Evolutionary conservation across 2,888 invertebrate species (phyloP).

Genomic region (Drosophila histrio): DNA sequence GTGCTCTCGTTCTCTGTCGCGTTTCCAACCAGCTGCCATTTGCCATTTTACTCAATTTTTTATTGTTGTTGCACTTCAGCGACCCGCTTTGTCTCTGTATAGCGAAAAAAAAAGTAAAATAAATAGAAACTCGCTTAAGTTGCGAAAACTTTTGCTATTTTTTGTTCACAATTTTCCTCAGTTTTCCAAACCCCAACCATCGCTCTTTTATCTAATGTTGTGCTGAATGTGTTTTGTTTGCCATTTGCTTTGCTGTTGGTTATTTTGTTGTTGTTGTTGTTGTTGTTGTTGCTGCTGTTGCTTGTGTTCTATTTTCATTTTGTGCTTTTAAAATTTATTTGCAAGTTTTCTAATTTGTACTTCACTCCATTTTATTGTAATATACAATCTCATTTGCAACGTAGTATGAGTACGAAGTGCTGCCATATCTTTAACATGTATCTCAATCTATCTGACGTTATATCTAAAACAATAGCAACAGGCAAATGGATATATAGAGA

Average conservation of each 20-base stretch:
- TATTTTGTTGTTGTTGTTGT: constrained; percentile 15
- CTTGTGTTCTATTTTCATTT: constrained; percentile 55
- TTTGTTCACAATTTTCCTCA: constrained; percentile 40
- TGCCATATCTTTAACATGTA: constrained; percentile 52
- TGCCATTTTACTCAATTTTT: constrained; percentile 78
- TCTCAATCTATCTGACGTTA: constrained; percentile 49
- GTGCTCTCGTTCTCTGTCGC: constrained; percentile 5
- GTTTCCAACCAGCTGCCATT: constrained; percentile 62
- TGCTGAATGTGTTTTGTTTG: constrained; percentile 71
- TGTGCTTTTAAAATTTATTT: constrained; percentile 77
- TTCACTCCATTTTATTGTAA: constrained; percentile 81
- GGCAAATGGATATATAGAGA: neutral
- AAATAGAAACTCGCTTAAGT: constrained; percentile 67
- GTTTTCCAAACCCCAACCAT: constrained; percentile 4
- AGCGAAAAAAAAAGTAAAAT: constrained; percentile 20
- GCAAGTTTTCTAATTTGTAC: constrained; percentile 82
- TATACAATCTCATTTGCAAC: constrained; percentile 79
- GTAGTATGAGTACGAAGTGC: constrained; percentile 6
- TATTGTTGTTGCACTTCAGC: constrained; percentile 77
- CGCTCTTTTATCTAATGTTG: constrained; percentile 26
- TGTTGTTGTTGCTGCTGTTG: constrained; percentile 18
- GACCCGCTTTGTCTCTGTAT: constrained; percentile 69
- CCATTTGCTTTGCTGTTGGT: constrained; percentile 66
- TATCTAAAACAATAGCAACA: constrained; percentile 55
- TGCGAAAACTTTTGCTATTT: constrained; percentile 75